These are phyloP conservation scores for Ornithoptera priamus DNA, from an alignment of 2,888 invertebrate genomes.

Conservation along the genomic window DNA sequence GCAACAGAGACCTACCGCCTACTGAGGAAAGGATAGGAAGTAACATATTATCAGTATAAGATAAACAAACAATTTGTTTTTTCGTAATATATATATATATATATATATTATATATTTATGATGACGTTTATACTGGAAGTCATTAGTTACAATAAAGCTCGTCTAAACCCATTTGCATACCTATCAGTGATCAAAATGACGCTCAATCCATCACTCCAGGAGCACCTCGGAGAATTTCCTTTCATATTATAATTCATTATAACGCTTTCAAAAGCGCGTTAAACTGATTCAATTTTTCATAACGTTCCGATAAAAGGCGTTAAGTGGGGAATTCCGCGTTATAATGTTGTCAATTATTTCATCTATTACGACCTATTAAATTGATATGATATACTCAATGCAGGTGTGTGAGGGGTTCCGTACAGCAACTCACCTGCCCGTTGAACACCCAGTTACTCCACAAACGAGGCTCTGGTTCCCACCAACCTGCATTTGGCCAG, in stretches of 20 bases:
- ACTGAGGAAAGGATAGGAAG: too few relatives aligned
- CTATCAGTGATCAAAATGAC: conserved; percentile 47
- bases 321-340: conserved; percentile 11
- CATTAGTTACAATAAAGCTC: conserved; percentile 22
- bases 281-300: conserved; percentile 57
- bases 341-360: background rate
- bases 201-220: conserved; percentile 51
- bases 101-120: background rate
- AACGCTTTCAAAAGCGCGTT: conserved; percentile 43
- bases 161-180: conserved; percentile 19
- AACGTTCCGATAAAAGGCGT: conserved; percentile 41
- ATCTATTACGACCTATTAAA: background rate
- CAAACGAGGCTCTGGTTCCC: too few relatives aligned
- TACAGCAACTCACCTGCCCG: too few relatives aligned
- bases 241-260: conserved; percentile 52
- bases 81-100: conserved; percentile 3
- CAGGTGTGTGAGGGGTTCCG: too few relatives aligned
- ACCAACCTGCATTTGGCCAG: too few relatives aligned
- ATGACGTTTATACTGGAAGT: conserved; percentile 10
- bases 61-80: background rate
- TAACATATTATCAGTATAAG: background rate
- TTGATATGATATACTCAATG: background rate
- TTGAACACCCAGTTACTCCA: too few relatives aligned
- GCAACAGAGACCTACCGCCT: too few relatives aligned
- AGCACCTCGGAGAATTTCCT: conserved; percentile 42